A percentile compares a stretch with the other conserved stretches of the same genome.
Conservation (phyloP, 2,888 invertebrate species). For the Saturnia japonica region DNA sequence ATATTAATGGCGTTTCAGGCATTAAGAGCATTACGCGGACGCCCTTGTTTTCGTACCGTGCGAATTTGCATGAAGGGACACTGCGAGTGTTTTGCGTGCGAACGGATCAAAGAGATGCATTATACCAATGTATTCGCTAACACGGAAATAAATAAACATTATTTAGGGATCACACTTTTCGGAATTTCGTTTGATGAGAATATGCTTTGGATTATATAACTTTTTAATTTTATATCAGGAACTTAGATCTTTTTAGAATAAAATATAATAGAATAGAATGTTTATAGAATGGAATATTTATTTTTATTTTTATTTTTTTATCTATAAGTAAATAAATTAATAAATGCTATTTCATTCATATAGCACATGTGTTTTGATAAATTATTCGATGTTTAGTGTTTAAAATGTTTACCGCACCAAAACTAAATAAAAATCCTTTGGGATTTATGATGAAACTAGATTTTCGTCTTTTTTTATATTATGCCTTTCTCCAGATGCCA, state of each 20-base stretch:
- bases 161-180: slow-evolving; percentile 28
- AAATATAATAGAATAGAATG: too few relatives aligned
- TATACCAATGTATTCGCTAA: slow-evolving; percentile 70
- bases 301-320: too few relatives aligned
- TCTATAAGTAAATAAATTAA: too few relatives aligned
- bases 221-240: not conserved
- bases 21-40: slow-evolving; percentile 72
- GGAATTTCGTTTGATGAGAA: not conserved
- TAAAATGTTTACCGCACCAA: too few relatives aligned
- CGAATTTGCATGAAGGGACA: slow-evolving; percentile 68
- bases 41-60: slow-evolving; percentile 73
- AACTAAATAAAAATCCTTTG: too few relatives aligned
- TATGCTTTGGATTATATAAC: not conserved
- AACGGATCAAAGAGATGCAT: slow-evolving; percentile 65
- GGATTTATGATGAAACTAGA: too few relatives aligned
- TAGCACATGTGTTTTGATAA: too few relatives aligned
- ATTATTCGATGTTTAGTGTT: too few relatives aligned
- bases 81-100: slow-evolving; percentile 58
- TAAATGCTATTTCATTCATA: too few relatives aligned
- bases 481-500: too few relatives aligned
- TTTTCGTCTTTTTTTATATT: too few relatives aligned
- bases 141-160: slow-evolving; percentile 79
- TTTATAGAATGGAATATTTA: too few relatives aligned
- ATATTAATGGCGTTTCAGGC: slow-evolving; percentile 76
- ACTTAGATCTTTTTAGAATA: not conserved